Evolutionary conservation across 2,797 vertebrate genomes (phyloP).

Genomic region (Menidia menidia): DNA sequence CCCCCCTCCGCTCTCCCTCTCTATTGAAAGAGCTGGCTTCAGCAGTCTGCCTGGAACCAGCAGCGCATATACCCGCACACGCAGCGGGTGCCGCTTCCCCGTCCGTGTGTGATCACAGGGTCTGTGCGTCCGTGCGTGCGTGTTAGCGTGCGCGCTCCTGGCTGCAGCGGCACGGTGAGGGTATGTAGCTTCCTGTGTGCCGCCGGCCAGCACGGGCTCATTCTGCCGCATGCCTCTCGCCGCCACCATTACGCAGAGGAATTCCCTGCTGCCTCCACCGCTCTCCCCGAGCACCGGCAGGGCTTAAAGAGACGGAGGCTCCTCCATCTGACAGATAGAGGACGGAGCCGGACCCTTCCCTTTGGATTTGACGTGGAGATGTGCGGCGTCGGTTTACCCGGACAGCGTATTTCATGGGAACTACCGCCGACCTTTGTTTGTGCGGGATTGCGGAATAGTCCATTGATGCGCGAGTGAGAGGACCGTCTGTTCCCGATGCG

Average conservation of each 20-base stretch:
- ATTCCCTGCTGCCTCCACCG: slow-evolving; percentile 69
- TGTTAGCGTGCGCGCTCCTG: slow-evolving; percentile 33
- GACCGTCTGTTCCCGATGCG: slow-evolving; percentile 72
- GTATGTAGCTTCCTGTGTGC: slow-evolving; percentile 66
- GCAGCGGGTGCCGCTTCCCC: slow-evolving; percentile 42
- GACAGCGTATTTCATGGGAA: slow-evolving; percentile 36
- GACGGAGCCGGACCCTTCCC: slow-evolving; percentile 53
- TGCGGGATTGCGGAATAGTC: slow-evolving; percentile 36
- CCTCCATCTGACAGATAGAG: slow-evolving; percentile 54
- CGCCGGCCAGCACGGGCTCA: slow-evolving; percentile 61
- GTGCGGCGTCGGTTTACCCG: slow-evolving; percentile 34
- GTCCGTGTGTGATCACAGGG: slow-evolving; percentile 56
- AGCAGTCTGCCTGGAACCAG: slow-evolving; percentile 71
- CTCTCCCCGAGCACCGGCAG: background rate
- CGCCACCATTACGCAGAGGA: slow-evolving; percentile 77
- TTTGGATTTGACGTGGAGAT: slow-evolving; percentile 56
- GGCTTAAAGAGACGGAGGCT: no score
- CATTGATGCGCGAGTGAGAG: slow-evolving; percentile 43
- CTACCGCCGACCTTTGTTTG: slow-evolving; percentile 44
- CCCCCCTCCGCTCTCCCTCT: slow-evolving; percentile 28
- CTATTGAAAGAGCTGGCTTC: slow-evolving; percentile 75
- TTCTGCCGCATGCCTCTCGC: slow-evolving; percentile 76
- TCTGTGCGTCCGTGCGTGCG: slow-evolving; percentile 25
- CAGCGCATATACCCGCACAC: slow-evolving; percentile 56
- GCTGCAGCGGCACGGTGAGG: slow-evolving; percentile 63